These are phyloP conservation scores for Monarcha castaneiventris DNA, from an alignment of 2,113 vertebrate genomes.

Conservation along the genomic window DNA sequence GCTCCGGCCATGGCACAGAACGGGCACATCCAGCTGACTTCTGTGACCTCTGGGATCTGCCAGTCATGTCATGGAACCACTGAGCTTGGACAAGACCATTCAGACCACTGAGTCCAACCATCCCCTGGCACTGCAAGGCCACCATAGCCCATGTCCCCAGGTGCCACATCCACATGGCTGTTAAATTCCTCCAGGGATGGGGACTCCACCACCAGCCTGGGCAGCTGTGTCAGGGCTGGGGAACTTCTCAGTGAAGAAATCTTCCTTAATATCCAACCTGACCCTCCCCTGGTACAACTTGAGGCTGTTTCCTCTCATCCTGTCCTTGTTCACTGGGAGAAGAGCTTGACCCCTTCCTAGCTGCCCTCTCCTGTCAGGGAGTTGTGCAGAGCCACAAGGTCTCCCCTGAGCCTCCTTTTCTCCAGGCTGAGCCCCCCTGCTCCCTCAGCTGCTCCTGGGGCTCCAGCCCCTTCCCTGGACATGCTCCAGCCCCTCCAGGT, in stretches of 20 bases:
- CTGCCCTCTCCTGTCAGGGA: background rate
- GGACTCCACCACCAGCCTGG: background rate
- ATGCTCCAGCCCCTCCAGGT: background rate
- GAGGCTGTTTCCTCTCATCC: accelerated
- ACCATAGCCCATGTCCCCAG: background rate
- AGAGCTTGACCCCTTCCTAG: accelerated
- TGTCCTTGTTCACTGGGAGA: background rate
- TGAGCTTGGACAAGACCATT: background rate
- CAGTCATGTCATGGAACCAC: background rate
- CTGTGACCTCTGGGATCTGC: background rate
- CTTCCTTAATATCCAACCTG: background rate
- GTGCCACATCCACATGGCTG: background rate
- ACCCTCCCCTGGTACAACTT: background rate
- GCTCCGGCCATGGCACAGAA: background rate
- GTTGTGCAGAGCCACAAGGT: background rate
- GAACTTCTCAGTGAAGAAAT: background rate
- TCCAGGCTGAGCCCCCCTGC: background rate
- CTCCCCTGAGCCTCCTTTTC: background rate
- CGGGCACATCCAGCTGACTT: background rate
- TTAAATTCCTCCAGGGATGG: background rate
- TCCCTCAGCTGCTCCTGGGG: background rate
- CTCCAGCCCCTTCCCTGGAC: background rate
- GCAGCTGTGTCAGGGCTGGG: background rate
- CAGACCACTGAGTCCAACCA: no score
- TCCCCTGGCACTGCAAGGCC: background rate